These are phyloP conservation scores for Melikaiella ostensackeni DNA, from an alignment of 2,888 invertebrate species.

Conservation along the genomic window DNA sequence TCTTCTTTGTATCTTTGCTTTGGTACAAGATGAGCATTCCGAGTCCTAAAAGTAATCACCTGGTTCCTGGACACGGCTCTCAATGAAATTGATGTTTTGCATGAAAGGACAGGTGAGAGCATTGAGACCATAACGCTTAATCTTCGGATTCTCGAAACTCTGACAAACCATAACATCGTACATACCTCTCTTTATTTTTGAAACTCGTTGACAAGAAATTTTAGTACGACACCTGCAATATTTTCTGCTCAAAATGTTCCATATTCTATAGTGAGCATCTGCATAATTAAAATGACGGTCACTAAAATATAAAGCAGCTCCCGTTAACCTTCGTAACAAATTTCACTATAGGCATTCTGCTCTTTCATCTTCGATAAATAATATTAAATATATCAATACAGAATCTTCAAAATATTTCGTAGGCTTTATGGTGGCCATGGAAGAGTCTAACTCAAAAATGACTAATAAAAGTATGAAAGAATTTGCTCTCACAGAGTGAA, in stretches of 20 bases:
- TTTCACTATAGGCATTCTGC: neutral
- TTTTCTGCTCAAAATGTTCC: neutral
- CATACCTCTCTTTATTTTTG: neutral
- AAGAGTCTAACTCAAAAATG: neutral
- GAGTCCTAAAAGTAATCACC: neutral
- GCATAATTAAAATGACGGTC: neutral
- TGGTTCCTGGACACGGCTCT: neutral
- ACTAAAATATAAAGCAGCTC: neutral
- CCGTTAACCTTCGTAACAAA: neutral
- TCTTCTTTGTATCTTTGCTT: neutral
- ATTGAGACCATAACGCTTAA: conserved; percentile 4
- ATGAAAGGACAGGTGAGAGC: conserved; percentile 16
- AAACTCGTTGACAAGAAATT: neutral
- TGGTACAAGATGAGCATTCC: neutral
- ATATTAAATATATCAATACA: neutral
- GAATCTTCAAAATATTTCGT: neutral
- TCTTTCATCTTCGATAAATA: neutral
- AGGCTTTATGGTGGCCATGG: neutral
- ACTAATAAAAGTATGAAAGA: neutral
- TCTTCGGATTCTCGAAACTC: neutral
- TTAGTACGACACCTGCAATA: neutral
- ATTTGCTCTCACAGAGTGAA: neutral
- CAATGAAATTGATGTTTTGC: conserved; percentile 10
- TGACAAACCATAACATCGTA: neutral
- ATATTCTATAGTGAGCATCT: neutral